Evolutionary conservation across 1,140 invertebrate genomes (phyloP), one percentile per base, ranked within the genome.

Genomic region (Drosophila sp.): DNA sequence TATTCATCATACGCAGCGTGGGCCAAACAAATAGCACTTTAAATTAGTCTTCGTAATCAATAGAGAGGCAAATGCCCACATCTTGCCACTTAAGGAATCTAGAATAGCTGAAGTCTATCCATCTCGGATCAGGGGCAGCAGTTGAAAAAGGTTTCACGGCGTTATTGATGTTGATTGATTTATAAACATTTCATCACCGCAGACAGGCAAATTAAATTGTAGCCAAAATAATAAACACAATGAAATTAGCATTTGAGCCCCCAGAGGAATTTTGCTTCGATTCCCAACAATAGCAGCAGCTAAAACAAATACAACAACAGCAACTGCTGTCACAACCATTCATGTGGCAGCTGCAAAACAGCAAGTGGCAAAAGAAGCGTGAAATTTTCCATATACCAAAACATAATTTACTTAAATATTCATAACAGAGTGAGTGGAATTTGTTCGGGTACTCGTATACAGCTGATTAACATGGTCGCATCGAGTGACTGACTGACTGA

Each of bases 111-210:
- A 72, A 67, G 63, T 59, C 80, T 58, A 83, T 83, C 76, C 74
- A 76, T 87, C 81, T 86, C 87, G 13, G 38, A 64, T 21, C 40
- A 58, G 59, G 58, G 67, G 48, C 29, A 29, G 36, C 59, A 71
- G 57, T 56, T 57, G 14, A 50, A 72, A 66, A 76, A 64, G 58
- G 69, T 73, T 86, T 59, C 46, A 32, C 14, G 16, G 45, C 56
- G 25, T 76, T 89, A 89, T 89, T 89, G 83, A 89, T 89, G 84
- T 83, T 89, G 83, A 89, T 89, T 89, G 84, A 89, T 89, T 89
- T 89, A 89, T 89, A 86, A 89, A 89, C 82, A 86, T 82, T 78
- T 78, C 78, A 41, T 38, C 65, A 59, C 53, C 21, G 45, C 29
- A 64, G 65, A 57, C 50, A 69, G 66, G 62, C 75, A 86, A 82